Conservation (phyloP, 2,888 invertebrate genomes). For the Blastobasis lacticolella region DNA sequence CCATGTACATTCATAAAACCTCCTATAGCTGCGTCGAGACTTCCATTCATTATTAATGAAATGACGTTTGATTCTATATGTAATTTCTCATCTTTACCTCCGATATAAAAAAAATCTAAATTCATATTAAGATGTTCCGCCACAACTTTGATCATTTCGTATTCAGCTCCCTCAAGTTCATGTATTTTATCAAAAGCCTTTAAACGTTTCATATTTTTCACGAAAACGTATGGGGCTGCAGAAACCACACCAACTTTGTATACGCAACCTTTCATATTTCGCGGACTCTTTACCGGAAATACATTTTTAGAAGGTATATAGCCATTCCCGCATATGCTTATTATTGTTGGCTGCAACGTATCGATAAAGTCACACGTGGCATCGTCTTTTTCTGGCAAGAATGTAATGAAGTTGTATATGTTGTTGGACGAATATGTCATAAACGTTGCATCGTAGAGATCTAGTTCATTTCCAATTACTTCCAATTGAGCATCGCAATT, state of each 20-base stretch:
- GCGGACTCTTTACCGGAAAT: conserved; percentile 32
- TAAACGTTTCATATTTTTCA: conserved; percentile 24
- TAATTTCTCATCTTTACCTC: conserved; percentile 28
- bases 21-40: conserved; percentile 46
- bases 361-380: conserved; percentile 25
- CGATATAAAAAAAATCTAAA: conserved; percentile 32
- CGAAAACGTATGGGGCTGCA: conserved; percentile 36
- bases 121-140: conserved; percentile 39
- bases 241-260: conserved; percentile 40
- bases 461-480: conserved; percentile 18
- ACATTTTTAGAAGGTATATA: conserved; percentile 13
- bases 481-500: conserved; percentile 16
- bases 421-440: conserved; percentile 18
- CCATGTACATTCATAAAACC: conserved; percentile 47
- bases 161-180: conserved; percentile 36
- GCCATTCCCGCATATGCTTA: conserved; percentile 34
- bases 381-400: conserved; percentile 29
- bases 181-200: conserved; percentile 31
- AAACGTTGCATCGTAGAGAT: conserved; percentile 30
- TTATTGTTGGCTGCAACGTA: conserved; percentile 13
- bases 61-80: conserved; percentile 23
- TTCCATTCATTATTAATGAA: conserved; percentile 38
- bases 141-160: conserved; percentile 47
- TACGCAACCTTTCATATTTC: conserved; percentile 40
- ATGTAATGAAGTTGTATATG: conserved; percentile 21